Evolutionary conservation across 2,797 vertebrate species (phyloP).

Genomic region (Forpus xanthops): DNA sequence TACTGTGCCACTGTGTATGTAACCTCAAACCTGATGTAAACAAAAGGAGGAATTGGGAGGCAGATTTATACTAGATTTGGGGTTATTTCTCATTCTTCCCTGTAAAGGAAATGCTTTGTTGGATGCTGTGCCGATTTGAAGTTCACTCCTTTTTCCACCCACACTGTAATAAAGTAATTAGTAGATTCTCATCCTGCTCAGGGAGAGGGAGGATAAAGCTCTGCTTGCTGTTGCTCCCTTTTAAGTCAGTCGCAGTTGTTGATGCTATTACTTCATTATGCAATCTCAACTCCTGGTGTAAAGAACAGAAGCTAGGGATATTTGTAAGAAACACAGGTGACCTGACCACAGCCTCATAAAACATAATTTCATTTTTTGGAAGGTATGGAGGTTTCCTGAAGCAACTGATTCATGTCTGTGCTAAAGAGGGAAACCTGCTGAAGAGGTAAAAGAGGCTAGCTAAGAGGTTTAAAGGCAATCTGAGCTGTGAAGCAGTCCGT

Average conservation of each 20-base stretch:
- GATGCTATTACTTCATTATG: background rate
- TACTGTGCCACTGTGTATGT: background rate
- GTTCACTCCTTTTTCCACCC: constrained; percentile 8
- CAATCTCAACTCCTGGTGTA: background rate
- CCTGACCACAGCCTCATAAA: background rate
- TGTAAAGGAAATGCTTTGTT: background rate
- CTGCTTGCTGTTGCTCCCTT: background rate
- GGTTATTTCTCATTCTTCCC: background rate
- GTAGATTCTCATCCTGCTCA: background rate
- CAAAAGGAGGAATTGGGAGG: background rate
- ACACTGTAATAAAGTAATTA: constrained; percentile 12
- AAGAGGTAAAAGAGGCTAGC: background rate
- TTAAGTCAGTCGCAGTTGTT: background rate
- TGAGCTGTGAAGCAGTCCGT: background rate
- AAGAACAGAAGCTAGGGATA: background rate
- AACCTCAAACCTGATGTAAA: background rate
- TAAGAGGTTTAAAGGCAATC: constrained; percentile 29
- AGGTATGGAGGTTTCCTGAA: background rate
- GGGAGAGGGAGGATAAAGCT: background rate
- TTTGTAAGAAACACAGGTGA: background rate
- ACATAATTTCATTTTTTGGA: background rate
- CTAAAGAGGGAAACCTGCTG: background rate
- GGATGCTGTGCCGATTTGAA: background rate
- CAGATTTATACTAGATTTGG: background rate
- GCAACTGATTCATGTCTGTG: background rate